Conservation (phyloP, 2,113 vertebrate genomes). For the Mesitornis unicolor region DNA sequence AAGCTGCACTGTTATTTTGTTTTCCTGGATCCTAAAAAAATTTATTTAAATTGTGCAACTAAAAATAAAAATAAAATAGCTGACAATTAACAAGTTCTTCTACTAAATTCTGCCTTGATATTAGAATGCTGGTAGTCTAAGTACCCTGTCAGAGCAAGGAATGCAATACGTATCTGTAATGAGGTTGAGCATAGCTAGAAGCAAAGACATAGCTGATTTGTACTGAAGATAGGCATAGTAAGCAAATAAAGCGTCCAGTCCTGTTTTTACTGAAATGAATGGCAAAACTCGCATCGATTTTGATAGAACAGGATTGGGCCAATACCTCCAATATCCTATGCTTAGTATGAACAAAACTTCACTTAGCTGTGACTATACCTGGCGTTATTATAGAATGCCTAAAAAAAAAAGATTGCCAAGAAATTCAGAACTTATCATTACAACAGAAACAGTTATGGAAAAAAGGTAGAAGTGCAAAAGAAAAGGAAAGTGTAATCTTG, state of each 20-base stretch:
- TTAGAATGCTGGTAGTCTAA: constrained; percentile 41
- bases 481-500: background rate
- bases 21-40: background rate
- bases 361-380: background rate
- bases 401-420: background rate
- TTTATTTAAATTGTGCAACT: background rate
- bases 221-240: constrained; percentile 45
- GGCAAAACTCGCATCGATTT: background rate
- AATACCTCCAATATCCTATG: background rate
- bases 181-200: constrained; percentile 63
- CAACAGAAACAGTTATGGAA: background rate
- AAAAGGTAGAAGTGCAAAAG: background rate
- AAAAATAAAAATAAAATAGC: background rate
- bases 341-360: background rate
- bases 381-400: background rate
- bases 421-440: background rate
- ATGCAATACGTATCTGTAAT: constrained; percentile 36
- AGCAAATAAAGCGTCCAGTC: constrained; percentile 12
- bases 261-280: background rate
- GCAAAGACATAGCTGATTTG: constrained; percentile 64
- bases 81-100: background rate
- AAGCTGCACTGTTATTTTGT: background rate
- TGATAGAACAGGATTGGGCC: background rate
- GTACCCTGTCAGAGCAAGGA: constrained; percentile 1
- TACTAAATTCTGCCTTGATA: constrained; percentile 23